These are phyloP conservation scores for Trachymyrmex septentrionalis DNA, from an alignment of 1,140 invertebrate genomes.

Conservation along the genomic window DNA sequence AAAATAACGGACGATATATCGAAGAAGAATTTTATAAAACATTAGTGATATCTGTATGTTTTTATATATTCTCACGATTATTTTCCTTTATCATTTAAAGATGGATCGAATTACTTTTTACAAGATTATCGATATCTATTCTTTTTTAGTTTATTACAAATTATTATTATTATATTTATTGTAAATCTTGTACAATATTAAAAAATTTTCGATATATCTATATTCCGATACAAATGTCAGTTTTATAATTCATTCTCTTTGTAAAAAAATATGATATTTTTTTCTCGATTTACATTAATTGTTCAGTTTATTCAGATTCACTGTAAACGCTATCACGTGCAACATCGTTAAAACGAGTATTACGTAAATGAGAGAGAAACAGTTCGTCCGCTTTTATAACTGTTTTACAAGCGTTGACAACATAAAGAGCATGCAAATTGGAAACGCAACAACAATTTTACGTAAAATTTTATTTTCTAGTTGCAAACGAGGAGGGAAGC, in stretches of 20 bases:
- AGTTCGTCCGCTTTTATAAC: conserved; percentile 53
- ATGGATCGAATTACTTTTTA: background rate
- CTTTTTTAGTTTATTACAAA: background rate
- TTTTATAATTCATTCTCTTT: conserved; percentile 31
- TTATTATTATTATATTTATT: background rate
- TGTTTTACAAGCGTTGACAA: conserved; percentile 54
- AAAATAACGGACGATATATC: background rate
- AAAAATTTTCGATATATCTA: background rate
- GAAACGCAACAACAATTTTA: conserved; percentile 56
- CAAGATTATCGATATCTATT: background rate
- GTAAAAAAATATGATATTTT: conserved; percentile 19
- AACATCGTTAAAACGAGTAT: conserved; percentile 59
- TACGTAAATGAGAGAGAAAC: conserved; percentile 57
- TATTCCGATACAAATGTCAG: background rate
- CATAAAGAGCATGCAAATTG: conserved; percentile 61
- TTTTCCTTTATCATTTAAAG: background rate
- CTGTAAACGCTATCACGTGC: conserved; percentile 36
- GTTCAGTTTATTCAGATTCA: conserved; percentile 41
- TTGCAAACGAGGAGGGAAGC: conserved; percentile 5
- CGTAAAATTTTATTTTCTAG: conserved; percentile 36
- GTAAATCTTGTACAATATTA: background rate
- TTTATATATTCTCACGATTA: background rate
- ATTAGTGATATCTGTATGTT: background rate
- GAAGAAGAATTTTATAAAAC: background rate
- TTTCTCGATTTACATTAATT: conserved; percentile 34